Conservation (phyloP, 2,113 vertebrate genomes). For the Toxotes chatareus region DNA sequence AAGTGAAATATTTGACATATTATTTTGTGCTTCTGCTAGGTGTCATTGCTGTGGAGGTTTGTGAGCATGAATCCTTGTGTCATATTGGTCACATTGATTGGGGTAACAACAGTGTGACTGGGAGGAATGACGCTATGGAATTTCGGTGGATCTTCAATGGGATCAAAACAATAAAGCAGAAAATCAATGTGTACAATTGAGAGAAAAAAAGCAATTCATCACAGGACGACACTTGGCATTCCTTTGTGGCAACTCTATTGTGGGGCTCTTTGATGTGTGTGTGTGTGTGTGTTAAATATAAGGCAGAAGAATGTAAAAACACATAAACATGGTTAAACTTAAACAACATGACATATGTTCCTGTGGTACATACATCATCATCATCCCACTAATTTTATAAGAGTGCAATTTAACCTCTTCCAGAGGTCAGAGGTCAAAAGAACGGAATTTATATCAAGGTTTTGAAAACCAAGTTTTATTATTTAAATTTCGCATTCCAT, state of each 20-base stretch:
- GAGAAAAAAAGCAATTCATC: slow-evolving; percentile 53
- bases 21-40: slow-evolving; percentile 1
- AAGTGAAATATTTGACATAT: neutral
- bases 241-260: slow-evolving; percentile 43
- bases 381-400: neutral
- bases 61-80: neutral
- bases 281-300: slow-evolving; percentile 2
- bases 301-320: slow-evolving; percentile 1
- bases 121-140: slow-evolving; percentile 54
- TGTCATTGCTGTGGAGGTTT: slow-evolving; percentile 13
- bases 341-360: neutral
- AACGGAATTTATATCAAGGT: neutral
- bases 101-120: slow-evolving; percentile 48
- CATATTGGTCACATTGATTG: slow-evolving; percentile 29
- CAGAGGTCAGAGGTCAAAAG: neutral
- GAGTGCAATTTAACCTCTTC: neutral
- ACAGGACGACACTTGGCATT: slow-evolving; percentile 45
- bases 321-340: neutral
- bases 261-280: neutral
- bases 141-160: slow-evolving; percentile 35
- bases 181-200: slow-evolving; percentile 32
- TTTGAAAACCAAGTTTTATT: slow-evolving; percentile 58
- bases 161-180: slow-evolving; percentile 49
- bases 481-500: slow-evolving; percentile 25
- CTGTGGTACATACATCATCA: neutral